A percentile compares a stretch with the other conserved stretches of the same genome.
phyloP scores from a whole-genome alignment of 2,113 vertebrate genomes.

The Aleadryas rufinucha region DNA sequence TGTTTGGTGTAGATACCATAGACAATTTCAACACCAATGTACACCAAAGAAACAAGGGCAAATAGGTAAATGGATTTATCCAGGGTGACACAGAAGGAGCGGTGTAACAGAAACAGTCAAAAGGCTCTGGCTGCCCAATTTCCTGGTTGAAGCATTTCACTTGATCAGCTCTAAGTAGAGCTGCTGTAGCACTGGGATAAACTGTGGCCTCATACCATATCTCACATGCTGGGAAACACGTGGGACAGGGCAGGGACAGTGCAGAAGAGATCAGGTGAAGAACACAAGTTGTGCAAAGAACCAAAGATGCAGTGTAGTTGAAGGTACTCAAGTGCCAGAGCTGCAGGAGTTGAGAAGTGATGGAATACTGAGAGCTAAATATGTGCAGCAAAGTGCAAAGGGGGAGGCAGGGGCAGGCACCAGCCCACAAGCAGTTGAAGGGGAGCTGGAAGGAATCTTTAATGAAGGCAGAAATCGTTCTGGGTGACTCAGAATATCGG shows the following conservation, averaged over 20 bases:
- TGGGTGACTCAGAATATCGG: constrained; percentile 54
- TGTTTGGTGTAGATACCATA: background rate
- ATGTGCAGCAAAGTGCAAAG: constrained; percentile 1
- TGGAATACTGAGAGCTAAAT: background rate
- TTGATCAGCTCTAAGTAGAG: background rate
- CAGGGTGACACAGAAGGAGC: background rate
- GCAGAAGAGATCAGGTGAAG: background rate
- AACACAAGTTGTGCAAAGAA: background rate
- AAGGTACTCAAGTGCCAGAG: background rate
- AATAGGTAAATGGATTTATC: background rate
- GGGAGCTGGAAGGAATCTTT: constrained; percentile 34
- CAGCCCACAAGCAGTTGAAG: constrained; percentile 32
- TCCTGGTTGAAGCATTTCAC: background rate
- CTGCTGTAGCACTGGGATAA: background rate
- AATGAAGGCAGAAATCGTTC: constrained; percentile 42
- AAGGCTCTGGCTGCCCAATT: background rate
- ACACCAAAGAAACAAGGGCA: background rate
- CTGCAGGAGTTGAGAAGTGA: background rate
- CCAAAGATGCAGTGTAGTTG: background rate
- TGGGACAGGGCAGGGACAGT: background rate
- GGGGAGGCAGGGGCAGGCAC: constrained; percentile 51
- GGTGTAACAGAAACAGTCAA: background rate
- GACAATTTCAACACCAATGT: background rate
- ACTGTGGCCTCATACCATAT: background rate
- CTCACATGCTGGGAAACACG: background rate